A percentile compares a stretch with the other conserved stretches of the same genome.
phyloP scores from a whole-genome alignment of 2,797 vertebrate genomes.

The Sparidentex hasta region DNA sequence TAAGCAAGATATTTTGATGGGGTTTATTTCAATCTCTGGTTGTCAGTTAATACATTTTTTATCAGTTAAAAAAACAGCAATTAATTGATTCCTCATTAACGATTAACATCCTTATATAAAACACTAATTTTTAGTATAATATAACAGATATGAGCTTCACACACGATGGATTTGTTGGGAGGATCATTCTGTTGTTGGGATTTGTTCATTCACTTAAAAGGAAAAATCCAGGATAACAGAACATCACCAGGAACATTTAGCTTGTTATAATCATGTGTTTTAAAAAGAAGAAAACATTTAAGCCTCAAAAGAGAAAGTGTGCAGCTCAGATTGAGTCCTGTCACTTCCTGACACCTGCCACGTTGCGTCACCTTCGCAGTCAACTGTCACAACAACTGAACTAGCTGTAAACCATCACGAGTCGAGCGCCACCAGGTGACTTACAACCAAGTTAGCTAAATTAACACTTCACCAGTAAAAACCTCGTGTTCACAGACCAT shows the following conservation, averaged over 20 bases:
- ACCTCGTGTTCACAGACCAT: rapidly evolving
- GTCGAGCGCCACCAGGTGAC: background rate
- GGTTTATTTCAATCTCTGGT: no score
- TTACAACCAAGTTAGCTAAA: no score
- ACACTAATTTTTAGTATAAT: no score
- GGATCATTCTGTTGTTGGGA: no score
- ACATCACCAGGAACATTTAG: background rate
- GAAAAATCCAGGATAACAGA: background rate
- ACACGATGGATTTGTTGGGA: no score
- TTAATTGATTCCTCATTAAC: no score
- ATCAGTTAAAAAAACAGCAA: no score
- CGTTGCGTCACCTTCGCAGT: slow-evolving; percentile 43
- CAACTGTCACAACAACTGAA: slow-evolving; percentile 50
- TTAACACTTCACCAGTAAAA: rapidly evolving
- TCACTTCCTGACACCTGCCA: slow-evolving; percentile 53
- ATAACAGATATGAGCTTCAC: no score
- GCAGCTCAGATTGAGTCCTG: background rate
- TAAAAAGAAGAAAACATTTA: rapidly evolving
- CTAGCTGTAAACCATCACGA: background rate
- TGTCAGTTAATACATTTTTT: no score
- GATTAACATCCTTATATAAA: no score
- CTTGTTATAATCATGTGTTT: background rate
- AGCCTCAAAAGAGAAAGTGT: background rate
- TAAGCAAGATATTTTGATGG: no score
- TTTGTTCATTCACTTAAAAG: no score